Conservation (phyloP, 2,797 vertebrate genomes). For the Propithecus perrieri region DNA sequence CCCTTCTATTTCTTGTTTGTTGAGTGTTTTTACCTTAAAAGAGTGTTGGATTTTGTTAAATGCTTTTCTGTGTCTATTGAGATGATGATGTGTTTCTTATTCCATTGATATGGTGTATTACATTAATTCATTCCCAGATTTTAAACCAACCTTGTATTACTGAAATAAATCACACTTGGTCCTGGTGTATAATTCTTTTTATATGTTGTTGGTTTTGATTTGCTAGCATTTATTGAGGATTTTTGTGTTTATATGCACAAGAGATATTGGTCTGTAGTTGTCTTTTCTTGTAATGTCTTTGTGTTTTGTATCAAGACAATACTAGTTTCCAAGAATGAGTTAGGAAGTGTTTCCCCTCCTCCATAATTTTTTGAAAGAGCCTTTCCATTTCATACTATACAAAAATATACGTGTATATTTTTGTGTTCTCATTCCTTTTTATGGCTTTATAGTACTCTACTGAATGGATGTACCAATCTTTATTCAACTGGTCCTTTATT, state of each 20-base stretch:
- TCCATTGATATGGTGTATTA: neutral
- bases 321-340: neutral
- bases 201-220: neutral
- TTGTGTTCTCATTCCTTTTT: neutral
- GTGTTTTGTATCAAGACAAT: neutral
- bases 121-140: neutral
- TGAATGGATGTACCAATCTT: neutral
- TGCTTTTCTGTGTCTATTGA: constrained; percentile 10
- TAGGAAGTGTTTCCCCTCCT: neutral
- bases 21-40: neutral
- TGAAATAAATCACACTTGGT: neutral
- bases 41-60: neutral
- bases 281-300: constrained; percentile 4
- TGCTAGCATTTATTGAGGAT: neutral
- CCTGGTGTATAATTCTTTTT: neutral
- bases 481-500: neutral
- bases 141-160: neutral
- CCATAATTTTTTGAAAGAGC: neutral
- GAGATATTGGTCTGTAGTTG: neutral
- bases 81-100: neutral
- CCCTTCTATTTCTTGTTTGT: neutral
- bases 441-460: neutral
- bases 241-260: neutral
- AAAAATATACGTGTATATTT: neutral
- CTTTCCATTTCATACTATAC: neutral